These are phyloP conservation scores for Barypeithes pellucidus DNA, from an alignment of 2,888 invertebrate species.

Conservation along the genomic window DNA sequence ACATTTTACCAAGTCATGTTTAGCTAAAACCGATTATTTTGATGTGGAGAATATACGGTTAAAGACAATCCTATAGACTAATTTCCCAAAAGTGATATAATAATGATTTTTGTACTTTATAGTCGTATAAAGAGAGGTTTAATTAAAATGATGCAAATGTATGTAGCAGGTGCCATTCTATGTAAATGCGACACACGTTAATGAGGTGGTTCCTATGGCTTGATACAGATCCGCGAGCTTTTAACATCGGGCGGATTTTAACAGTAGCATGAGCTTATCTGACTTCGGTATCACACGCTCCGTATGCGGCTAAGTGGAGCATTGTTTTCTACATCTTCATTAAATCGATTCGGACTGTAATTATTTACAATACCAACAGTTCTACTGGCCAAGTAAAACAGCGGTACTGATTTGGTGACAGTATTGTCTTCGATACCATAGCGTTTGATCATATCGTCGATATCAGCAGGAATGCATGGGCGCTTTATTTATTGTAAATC, in stretches of 20 bases:
- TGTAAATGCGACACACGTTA: slow-evolving; percentile 66
- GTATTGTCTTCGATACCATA: slow-evolving; percentile 5
- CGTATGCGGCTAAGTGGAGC: slow-evolving; percentile 50
- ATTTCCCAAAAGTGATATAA: too few species aligned
- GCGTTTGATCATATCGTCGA: slow-evolving; percentile 19
- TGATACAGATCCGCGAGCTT: slow-evolving; percentile 62
- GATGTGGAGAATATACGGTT: too few species aligned
- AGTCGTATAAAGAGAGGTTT: slow-evolving; percentile 55
- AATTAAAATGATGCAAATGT: slow-evolving; percentile 59
- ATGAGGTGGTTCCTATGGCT: slow-evolving; percentile 60
- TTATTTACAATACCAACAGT: slow-evolving; percentile 52
- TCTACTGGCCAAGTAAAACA: slow-evolving; percentile 28
- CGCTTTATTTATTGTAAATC: not conserved
- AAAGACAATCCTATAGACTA: too few species aligned
- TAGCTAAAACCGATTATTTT: too few species aligned
- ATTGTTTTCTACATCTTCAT: slow-evolving; percentile 56
- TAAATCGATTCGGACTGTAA: slow-evolving; percentile 54
- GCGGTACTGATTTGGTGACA: slow-evolving; percentile 19
- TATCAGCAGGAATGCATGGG: not conserved
- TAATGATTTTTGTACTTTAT: not conserved
- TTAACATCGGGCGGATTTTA: slow-evolving; percentile 50
- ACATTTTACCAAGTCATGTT: too few species aligned
- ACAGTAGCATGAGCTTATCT: slow-evolving; percentile 51
- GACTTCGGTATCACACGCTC: slow-evolving; percentile 51
- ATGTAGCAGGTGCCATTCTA: slow-evolving; percentile 56